phyloP scores from a whole-genome alignment of 2,113 vertebrate species.

The Struthio camelus region DNA sequence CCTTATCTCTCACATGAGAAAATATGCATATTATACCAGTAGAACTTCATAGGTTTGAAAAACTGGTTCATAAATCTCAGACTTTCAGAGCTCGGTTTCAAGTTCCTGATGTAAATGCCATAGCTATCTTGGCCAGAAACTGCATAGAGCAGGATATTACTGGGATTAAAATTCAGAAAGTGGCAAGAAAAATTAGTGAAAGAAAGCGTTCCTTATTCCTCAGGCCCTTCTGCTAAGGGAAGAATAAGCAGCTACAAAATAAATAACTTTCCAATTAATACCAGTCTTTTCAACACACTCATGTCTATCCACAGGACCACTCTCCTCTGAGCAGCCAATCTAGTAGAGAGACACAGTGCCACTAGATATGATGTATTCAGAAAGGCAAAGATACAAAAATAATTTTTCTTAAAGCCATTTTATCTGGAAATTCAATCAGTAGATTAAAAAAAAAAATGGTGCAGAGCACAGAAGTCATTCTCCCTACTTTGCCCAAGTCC shows the following conservation, averaged over 20 bases:
- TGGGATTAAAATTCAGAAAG: background rate
- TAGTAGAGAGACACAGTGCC: background rate
- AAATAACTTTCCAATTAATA: fast-evolving
- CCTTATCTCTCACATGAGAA: background rate
- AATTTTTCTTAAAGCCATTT: fast-evolving
- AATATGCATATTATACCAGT: background rate
- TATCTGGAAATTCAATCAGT: background rate
- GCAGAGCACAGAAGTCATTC: fast-evolving
- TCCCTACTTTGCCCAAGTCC: background rate
- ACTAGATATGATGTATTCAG: fast-evolving
- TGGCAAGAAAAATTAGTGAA: background rate
- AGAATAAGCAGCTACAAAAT: no score
- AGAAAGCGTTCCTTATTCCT: background rate
- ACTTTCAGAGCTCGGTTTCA: background rate
- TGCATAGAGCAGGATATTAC: background rate
- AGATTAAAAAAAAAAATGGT: background rate
- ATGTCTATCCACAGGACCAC: fast-evolving
- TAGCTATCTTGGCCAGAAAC: background rate
- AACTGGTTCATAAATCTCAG: background rate
- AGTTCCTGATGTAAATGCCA: background rate
- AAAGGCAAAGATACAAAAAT: background rate
- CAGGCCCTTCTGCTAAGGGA: no score
- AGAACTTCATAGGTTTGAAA: conserved; percentile 8
- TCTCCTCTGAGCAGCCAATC: background rate
- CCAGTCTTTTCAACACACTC: fast-evolving